Percentiles rank a stretch among this genome's conserved stretches.
These are phyloP conservation scores for Drosophila neutralis DNA, from an alignment of 2,888 invertebrate species.

Conservation along the genomic window DNA sequence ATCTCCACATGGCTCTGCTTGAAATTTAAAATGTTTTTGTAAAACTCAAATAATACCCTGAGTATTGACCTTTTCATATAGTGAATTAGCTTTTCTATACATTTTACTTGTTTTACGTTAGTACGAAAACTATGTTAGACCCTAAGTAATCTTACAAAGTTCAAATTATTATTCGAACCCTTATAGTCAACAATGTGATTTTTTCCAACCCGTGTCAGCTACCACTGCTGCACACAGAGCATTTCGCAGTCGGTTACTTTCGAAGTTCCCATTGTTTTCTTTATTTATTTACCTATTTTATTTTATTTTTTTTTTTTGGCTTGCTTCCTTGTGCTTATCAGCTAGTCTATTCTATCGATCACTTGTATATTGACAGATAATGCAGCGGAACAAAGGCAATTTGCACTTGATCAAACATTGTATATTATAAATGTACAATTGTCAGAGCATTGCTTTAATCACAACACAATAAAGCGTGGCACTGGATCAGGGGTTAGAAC, in stretches of 20 bases:
- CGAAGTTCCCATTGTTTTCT: not conserved
- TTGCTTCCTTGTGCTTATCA: conserved; percentile 53
- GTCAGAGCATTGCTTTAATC: conserved; percentile 12
- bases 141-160: not conserved
- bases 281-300: not conserved
- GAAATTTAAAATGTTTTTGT: conserved; percentile 37
- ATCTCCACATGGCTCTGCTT: conserved; percentile 27
- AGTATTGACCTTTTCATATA: not conserved
- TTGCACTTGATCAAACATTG: conserved; percentile 57
- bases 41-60: not conserved
- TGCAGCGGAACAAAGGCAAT: conserved; percentile 64
- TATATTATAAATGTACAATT: conserved; percentile 23
- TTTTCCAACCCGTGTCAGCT: not conserved
- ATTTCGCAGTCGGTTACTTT: not conserved
- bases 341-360: conserved; percentile 21
- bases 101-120: not conserved
- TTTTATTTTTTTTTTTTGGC: not conserved
- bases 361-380: conserved; percentile 57
- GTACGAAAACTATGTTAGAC: not conserved
- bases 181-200: not conserved
- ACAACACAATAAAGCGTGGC: not conserved
- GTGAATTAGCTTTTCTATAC: not conserved
- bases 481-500: not conserved
- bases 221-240: not conserved
- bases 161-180: not conserved